Base-by-base conservation (phyloP, 2,888 invertebrate species). In the Dolomedes plantarius region DNA sequence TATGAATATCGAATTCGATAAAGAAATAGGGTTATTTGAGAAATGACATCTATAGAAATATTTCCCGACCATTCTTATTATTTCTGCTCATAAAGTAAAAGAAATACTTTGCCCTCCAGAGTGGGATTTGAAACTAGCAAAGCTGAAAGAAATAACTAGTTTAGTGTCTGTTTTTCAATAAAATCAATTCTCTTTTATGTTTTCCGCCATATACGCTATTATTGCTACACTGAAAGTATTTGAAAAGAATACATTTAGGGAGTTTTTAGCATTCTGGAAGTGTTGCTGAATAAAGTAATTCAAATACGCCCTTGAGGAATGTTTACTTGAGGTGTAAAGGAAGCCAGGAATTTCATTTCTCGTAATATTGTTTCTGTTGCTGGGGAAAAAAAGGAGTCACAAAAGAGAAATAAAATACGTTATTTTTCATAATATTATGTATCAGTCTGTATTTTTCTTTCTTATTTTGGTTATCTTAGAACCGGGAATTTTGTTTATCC, bases 1-100 rank as follows among this genome's bases (percentile, higher is more conserved):
- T 56, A 56, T 56, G 56, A 56, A 56, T 56, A 56, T 56, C 56
- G 56, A 56, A 23, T 56, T 56, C 23, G 56, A 56, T 56, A 56
- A 56, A 56, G 56, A 56, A 56, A 23, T 23, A 56, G 56, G 23
- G 56, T 23, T 56, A 56, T 56, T 56, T 56, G 56, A 23, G 23
- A 56, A 56, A 56, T 23, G 56, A 56, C 56, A 56, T 19, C 56
- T 56, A 56, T 23, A 19, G 56, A 56, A 23, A 56, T 56, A 23
- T 56, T 56, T 56, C 56, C 19, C 56, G 56, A 56, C 56, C 16
- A 23, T 23, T 56, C 56, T 56, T 56, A 56, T 56, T 56, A 56
- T 56, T 56, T 56, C 19, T 56, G 56, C 56, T 56, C 56, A 56
- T 56, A 56, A 56, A 56, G 23, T 56, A 56, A 56, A 56, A 56